Evolutionary conservation across 2,888 invertebrate species (phyloP).

Genomic region (Eudemis profundana): DNA sequence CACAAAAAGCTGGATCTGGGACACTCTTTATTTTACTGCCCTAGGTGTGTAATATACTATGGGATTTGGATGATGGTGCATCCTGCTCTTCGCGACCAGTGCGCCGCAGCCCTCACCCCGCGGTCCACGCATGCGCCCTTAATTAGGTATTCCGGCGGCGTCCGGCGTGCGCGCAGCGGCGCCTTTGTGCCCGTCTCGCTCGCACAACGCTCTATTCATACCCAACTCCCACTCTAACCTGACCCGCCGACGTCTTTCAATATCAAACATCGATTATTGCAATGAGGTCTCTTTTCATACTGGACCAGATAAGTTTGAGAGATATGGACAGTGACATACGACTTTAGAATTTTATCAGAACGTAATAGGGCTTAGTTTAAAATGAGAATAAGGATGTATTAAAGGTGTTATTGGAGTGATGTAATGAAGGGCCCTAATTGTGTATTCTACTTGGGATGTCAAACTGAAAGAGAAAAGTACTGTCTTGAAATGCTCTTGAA

Average conservation of each 20-base stretch:
- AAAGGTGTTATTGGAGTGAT: conserved; percentile 83
- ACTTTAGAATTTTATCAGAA: conserved; percentile 46
- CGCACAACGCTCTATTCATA: conserved; percentile 82
- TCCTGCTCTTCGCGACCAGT: conserved; percentile 41
- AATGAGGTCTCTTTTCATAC: conserved; percentile 54
- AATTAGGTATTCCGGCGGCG: conserved; percentile 83
- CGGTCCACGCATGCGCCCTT: conserved; percentile 83
- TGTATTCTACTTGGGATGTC: conserved; percentile 77
- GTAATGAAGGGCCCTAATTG: conserved; percentile 84
- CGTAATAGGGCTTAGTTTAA: conserved; percentile 50
- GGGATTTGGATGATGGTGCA: no score
- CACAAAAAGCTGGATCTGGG: no score
- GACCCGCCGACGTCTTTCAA: conserved; percentile 67
- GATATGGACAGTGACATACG: conserved; percentile 49
- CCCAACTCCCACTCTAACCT: conserved; percentile 52
- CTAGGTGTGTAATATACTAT: no score
- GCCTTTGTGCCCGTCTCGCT: conserved; percentile 78
- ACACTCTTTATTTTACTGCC: no score
- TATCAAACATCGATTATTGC: conserved; percentile 70
- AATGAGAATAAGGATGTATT: conserved; percentile 52
- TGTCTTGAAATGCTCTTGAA: conserved; percentile 26
- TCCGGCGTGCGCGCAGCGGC: conserved; percentile 82
- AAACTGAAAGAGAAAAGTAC: conserved; percentile 68
- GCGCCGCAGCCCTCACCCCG: conserved; percentile 54
- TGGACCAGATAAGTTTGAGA: conserved; percentile 59